These are phyloP conservation scores for Sialis lutaria DNA, from an alignment of 2,888 invertebrate species.

Conservation along the genomic window DNA sequence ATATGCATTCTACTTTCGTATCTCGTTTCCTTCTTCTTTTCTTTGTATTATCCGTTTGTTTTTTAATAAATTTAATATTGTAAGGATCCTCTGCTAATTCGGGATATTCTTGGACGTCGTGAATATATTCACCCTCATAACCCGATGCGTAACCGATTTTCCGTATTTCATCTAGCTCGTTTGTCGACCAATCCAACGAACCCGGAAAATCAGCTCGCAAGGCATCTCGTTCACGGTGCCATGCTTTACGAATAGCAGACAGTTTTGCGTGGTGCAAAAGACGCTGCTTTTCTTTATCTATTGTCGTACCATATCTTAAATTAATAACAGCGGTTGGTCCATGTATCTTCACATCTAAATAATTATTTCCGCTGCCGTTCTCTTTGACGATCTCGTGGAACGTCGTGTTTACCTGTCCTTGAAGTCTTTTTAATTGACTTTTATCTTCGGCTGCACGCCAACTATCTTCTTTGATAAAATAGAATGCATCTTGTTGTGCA, in stretches of 20 bases:
- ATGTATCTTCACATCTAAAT: constrained; percentile 79
- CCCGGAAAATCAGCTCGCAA: constrained; percentile 61
- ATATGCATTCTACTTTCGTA: constrained; percentile 17
- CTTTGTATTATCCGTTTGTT: constrained; percentile 52
- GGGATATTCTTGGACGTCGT: constrained; percentile 77
- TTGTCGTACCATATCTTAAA: constrained; percentile 83
- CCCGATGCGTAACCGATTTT: constrained; percentile 68
- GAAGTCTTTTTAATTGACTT: constrained; percentile 73
- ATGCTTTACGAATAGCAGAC: constrained; percentile 76
- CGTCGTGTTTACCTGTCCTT: constrained; percentile 80
- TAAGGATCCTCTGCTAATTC: constrained; percentile 92
- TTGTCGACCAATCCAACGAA: constrained; percentile 68
- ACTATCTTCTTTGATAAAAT: constrained; percentile 81
- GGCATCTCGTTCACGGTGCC: constrained; percentile 82
- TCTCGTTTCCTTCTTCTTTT: constrained; percentile 50
- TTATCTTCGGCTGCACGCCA: constrained; percentile 82
- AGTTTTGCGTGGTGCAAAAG: constrained; percentile 80
- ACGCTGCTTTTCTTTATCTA: constrained; percentile 76
- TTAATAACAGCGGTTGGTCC: constrained; percentile 82
- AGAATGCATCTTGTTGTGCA: constrained; percentile 80
- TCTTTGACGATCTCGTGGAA: constrained; percentile 69
- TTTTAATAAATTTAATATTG: constrained; percentile 79
- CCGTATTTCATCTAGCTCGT: constrained; percentile 76
- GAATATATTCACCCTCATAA: constrained; percentile 83
- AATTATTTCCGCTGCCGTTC: constrained; percentile 51